Percentiles rank a stretch among this genome's conserved stretches.
Evolutionary conservation across 2,113 vertebrate species (phyloP).

Genomic region (Syngnathoides biaculeatus): DNA sequence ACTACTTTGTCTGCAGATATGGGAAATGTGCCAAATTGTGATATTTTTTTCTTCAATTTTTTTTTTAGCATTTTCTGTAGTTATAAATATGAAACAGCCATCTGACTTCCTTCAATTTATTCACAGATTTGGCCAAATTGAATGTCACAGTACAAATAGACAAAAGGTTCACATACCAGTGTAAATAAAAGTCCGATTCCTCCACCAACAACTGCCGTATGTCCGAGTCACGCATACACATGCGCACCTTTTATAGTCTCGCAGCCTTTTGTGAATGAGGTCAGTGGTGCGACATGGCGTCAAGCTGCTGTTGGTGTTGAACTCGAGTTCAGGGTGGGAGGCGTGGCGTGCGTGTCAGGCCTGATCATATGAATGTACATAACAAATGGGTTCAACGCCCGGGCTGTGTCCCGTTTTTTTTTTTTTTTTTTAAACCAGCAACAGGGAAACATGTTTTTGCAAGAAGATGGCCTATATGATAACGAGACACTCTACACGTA

Average conservation of each 20-base stretch:
- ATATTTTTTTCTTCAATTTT: not conserved
- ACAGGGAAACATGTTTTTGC: not conserved
- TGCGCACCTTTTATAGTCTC: not conserved
- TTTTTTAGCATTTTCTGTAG: not conserved
- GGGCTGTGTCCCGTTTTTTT: not conserved
- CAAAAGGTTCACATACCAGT: not conserved
- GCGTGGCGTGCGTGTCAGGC: constrained; percentile 28
- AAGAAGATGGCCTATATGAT: not conserved
- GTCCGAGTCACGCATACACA: not conserved
- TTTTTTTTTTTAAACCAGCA: not conserved
- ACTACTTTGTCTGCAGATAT: no score
- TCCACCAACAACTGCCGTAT: not conserved
- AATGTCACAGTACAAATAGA: not conserved
- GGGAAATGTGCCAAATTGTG: no score
- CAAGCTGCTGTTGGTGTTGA: constrained; percentile 22
- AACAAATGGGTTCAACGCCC: not conserved
- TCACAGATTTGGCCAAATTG: not conserved
- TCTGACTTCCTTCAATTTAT: not conserved
- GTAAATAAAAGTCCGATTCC: not conserved
- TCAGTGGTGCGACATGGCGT: constrained; percentile 36
- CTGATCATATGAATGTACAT: not conserved
- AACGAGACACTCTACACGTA: not conserved
- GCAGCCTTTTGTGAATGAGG: constrained; percentile 12
- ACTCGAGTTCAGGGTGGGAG: constrained; percentile 11
- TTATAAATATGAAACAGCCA: not conserved